Base-by-base conservation (phyloP, 2,113 vertebrate genomes). In the Coturnix japonica region DNA sequence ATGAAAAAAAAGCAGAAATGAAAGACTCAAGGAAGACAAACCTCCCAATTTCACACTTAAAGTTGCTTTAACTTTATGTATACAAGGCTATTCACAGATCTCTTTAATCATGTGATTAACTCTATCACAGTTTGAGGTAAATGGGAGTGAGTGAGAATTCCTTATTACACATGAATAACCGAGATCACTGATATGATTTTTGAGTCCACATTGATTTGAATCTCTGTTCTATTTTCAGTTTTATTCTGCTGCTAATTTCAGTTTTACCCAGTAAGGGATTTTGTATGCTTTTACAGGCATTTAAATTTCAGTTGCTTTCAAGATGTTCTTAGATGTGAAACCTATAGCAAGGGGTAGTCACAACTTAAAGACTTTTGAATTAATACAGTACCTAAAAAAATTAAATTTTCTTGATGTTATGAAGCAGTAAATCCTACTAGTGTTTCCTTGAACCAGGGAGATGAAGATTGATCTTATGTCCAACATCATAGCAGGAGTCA, bases 51-150 rank as follows among this genome's bases (percentile, higher is more conserved):
- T 93, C 23, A 46, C n/a, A 3, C 61, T 83, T 70, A 60, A 80
- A 90, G 26, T n/a, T 76, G 22, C 35, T 69, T 71, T 61, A 37
- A 86, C 74, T 0, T 28, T 92, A 67, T 7, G 57, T 46, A 17
- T 84, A 39, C n/a, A 63, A 74, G 51, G 37, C 56, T 74, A 70
- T 86, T 91, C 37, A 64, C 31, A 78, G 41, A 64, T 84, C 60
- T 82, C 20, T 26, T 92, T 88, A 92, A 92, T 91, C 47, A 41
- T 77, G 60, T 92, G 56, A 70, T 93, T 93, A 91, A 91, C 88
- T 92, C 56, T 94, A 33, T 90, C 60, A 80, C 72, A 91, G 79
- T 94, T 82, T 90, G 88, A 80, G 46, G 60, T 91, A 95, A 91
- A 89, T 82, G 41, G 51, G 31, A 89, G 46, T 63, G 31, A 89